Evolutionary conservation across 64 coral and sea anemone species (phyloP), one percentile per base, ranked within the genome.

Genomic region (Anthopleura sola): DNA sequence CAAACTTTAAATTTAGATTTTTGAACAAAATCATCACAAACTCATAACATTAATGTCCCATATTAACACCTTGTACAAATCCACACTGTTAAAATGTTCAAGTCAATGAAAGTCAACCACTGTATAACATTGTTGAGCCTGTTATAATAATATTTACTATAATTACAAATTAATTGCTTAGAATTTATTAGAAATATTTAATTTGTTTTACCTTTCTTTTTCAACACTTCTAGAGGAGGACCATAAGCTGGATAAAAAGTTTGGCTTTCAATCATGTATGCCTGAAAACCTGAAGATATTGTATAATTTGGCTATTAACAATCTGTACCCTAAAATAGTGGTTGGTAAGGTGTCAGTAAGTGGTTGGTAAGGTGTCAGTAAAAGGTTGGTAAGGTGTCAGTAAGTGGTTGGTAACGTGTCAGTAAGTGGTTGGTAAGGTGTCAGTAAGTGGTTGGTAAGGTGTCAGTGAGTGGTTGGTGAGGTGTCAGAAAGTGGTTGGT

Each of bases 171-270:
- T n/a, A n/a, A n/a, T n/a, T n/a, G n/a, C n/a, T n/a, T n/a, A n/a
- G n/a, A n/a, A n/a, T n/a, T n/a, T n/a, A n/a, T n/a, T n/a, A n/a
- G n/a, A n/a, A n/a, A n/a, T n/a, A n/a, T n/a, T n/a, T n/a, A n/a
- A n/a, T n/a, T n/a, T n/a, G n/a, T 53, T 13, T 53, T 86, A 91
- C 90, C 84, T 91, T 78, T 55, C 23, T 91, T 23, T 53, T 82
- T 51, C 36, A 91, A 55, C 17, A 91, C 84, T 16, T 91, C 84
- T 75, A 91, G 60, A 44, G 84, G 23, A 81, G 77, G 84, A 24
- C 84, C 56, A 86, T 81, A 91, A 68, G 90, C 90, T 28, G 40
- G 78, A 29, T 86, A 91, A 44, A 91, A 91, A 1, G 90, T 86
- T 14, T 80, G 14, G 38, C 90, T 91, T 55, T 91, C 90, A 29